Conservation (phyloP, 2,888 invertebrate genomes). For the Beris morrisii region DNA sequence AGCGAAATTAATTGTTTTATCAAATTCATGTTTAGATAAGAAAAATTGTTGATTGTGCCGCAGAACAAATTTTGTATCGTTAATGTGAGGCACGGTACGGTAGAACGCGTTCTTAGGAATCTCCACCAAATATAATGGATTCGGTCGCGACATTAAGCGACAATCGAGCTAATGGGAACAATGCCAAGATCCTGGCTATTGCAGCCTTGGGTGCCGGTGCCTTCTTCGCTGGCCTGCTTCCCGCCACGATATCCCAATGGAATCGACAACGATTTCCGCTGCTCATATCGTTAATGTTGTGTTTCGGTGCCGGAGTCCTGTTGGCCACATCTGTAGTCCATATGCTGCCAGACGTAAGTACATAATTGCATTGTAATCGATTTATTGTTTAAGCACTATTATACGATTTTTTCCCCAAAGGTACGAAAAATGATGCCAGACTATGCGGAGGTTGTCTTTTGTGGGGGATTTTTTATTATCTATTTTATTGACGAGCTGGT, state of each 20-base stretch:
- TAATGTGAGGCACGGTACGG: not conserved
- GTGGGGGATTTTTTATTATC: constrained; percentile 70
- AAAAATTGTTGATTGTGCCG: not conserved
- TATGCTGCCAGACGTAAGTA: constrained; percentile 74
- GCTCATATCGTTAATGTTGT: constrained; percentile 68
- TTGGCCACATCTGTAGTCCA: constrained; percentile 76
- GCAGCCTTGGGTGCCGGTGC: constrained; percentile 69
- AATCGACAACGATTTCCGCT: constrained; percentile 64
- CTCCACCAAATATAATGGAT: not conserved
- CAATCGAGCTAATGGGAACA: constrained; percentile 40
- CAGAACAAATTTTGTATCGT: not conserved
- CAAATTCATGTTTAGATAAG: constrained; percentile 5
- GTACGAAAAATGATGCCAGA: constrained; percentile 61
- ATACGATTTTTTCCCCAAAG: constrained; percentile 40
- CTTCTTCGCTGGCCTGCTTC: constrained; percentile 69
- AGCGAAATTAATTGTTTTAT: not conserved
- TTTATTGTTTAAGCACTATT: not conserved
- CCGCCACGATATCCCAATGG: constrained; percentile 64
- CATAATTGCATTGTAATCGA: not conserved
- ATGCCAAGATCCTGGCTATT: constrained; percentile 69
- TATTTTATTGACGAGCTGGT: constrained; percentile 74
- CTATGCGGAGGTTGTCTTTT: constrained; percentile 67
- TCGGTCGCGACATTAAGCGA: not conserved
- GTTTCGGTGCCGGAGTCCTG: constrained; percentile 80
- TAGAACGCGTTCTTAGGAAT: not conserved